Conservation (phyloP, 1,140 invertebrate genomes). For the Maconellicoccus hirsutus region DNA sequence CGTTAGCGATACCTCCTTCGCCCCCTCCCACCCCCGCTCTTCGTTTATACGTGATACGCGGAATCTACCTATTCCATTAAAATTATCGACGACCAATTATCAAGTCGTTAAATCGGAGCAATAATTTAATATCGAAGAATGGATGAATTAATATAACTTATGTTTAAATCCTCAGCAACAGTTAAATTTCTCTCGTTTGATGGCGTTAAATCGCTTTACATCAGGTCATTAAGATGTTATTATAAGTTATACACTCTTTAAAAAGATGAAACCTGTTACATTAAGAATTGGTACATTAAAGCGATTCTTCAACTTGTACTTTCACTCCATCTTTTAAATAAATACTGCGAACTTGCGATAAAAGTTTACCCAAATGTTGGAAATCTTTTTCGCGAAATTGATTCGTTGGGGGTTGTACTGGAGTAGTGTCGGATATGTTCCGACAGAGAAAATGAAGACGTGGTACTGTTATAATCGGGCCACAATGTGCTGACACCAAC, state of each 20-base stretch:
- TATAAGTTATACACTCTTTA: not conserved
- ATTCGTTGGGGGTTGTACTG: too few relatives aligned
- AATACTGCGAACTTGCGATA: too few relatives aligned
- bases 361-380: too few relatives aligned
- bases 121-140: slow-evolving; percentile 1
- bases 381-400: too few relatives aligned
- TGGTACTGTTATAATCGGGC: too few relatives aligned
- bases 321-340: too few relatives aligned
- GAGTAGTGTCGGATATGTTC: too few relatives aligned
- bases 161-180: not conserved
- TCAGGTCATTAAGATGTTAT: slow-evolving; percentile 5
- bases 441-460: too few relatives aligned
- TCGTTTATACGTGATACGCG: too few relatives aligned
- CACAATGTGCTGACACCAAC: too few relatives aligned
- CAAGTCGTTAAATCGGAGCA: slow-evolving; percentile 1
- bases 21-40: too few relatives aligned
- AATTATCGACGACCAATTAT: not conserved
- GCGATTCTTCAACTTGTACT: not conserved
- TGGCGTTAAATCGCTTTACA: not conserved
- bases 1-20: not conserved
- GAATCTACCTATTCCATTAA: not conserved
- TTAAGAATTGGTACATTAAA: not conserved
- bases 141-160: not conserved
- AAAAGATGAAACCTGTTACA: not conserved
- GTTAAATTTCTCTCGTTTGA: slow-evolving; percentile 9